Conservation (phyloP, 2,113 vertebrate species). For the Gymnarchus niloticus region DNA sequence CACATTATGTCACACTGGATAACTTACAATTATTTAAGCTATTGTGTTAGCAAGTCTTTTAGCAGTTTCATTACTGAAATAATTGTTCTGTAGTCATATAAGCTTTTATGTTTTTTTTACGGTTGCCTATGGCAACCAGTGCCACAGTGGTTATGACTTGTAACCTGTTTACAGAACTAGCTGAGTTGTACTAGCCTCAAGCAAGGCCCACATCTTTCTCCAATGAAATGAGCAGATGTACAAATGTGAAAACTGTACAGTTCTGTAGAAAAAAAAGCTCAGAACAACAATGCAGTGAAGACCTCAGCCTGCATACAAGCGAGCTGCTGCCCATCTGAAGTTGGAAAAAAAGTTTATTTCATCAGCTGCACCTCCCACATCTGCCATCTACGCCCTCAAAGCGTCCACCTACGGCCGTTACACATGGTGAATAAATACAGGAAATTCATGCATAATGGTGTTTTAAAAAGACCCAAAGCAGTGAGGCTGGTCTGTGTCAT, state of each 20-base stretch:
- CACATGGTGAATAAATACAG: not conserved
- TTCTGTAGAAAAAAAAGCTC: no score
- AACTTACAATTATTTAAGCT: not conserved
- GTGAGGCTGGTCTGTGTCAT: not conserved
- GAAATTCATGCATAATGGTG: not conserved
- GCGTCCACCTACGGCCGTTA: not conserved
- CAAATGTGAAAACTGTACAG: not conserved
- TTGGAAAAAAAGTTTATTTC: not conserved
- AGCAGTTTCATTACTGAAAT: constrained; percentile 8
- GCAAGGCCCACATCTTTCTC: not conserved
- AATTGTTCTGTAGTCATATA: not conserved
- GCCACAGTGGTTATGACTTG: not conserved
- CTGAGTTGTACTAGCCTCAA: not conserved
- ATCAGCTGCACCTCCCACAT: not conserved
- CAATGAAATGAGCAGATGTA: not conserved
- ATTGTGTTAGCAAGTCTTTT: not conserved
- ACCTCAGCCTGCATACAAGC: not conserved
- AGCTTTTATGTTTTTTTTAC: not conserved
- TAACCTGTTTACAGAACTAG: not conserved
- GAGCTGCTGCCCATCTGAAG: not conserved
- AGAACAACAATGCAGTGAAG: not conserved
- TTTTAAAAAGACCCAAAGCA: not conserved
- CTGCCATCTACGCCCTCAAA: not conserved
- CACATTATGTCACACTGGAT: not conserved
- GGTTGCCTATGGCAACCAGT: not conserved